phyloP scores from a whole-genome alignment of 2,113 vertebrate genomes.

The Bolborhynchus lineola region DNA sequence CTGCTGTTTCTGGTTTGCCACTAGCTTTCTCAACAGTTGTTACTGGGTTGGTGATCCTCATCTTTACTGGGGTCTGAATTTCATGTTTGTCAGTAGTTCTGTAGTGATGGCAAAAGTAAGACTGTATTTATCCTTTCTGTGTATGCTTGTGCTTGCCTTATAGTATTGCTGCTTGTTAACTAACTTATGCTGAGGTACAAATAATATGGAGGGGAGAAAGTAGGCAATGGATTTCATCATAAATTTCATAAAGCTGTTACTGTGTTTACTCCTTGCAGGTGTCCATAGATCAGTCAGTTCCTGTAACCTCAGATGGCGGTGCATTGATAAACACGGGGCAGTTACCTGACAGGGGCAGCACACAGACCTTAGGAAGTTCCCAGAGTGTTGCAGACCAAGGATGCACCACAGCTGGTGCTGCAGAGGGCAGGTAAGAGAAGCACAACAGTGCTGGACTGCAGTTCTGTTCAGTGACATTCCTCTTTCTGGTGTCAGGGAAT shows the following conservation, averaged over 20 bases:
- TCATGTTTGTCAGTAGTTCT: not conserved
- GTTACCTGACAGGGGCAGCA: slow-evolving; percentile 63
- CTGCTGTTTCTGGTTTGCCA: not conserved
- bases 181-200: not conserved
- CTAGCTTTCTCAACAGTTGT: not conserved
- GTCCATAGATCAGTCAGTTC: slow-evolving; percentile 76
- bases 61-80: not conserved
- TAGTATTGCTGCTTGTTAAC: not conserved
- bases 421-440: slow-evolving; percentile 79
- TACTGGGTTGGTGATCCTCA: not conserved
- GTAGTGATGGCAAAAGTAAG: not conserved
- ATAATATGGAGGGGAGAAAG: not conserved
- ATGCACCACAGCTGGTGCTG: slow-evolving; percentile 33
- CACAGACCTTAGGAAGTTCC: slow-evolving; percentile 50
- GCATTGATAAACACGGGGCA: slow-evolving; percentile 61
- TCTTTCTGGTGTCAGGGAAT: not conserved
- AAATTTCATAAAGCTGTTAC: not conserved
- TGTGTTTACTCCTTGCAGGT: slow-evolving; percentile 69
- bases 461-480: not conserved
- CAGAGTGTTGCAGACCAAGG: slow-evolving; percentile 73
- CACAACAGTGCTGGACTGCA: not conserved
- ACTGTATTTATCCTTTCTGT: not conserved
- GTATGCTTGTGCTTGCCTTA: not conserved
- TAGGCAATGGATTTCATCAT: not conserved
- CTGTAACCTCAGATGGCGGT: slow-evolving; percentile 63